Conservation (phyloP, 2,797 vertebrate genomes). For the Zalophus californianus region DNA sequence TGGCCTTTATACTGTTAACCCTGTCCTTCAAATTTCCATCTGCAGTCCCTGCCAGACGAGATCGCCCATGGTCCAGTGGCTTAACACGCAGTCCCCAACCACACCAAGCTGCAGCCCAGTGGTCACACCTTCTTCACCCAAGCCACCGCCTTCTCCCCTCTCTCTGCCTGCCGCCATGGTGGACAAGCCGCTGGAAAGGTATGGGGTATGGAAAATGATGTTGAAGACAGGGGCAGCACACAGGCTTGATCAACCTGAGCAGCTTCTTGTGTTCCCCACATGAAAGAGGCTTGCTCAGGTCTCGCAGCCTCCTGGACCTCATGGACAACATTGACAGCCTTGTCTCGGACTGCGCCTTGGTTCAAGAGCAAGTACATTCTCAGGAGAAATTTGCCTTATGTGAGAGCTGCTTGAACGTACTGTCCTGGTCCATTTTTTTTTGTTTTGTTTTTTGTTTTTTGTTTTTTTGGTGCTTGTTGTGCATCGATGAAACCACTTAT, state of each 20-base stretch:
- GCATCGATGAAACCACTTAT: not conserved
- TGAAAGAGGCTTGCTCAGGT: no score
- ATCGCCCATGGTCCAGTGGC: constrained; percentile 89
- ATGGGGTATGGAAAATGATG: not conserved
- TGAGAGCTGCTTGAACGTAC: not conserved
- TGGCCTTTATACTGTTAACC: constrained; percentile 48
- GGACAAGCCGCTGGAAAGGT: constrained; percentile 92
- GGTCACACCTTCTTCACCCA: constrained; percentile 63
- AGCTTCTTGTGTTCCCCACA: rapidly evolving
- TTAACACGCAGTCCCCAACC: constrained; percentile 83
- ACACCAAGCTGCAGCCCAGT: constrained; percentile 59
- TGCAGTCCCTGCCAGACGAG: constrained; percentile 86
- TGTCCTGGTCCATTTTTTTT: not conserved
- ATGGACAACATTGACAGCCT: not conserved
- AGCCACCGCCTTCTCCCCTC: constrained; percentile 65
- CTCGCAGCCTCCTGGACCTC: not conserved
- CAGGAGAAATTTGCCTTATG: not conserved
- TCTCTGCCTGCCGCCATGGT: constrained; percentile 63
- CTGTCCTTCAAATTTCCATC: not conserved
- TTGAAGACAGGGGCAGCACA: rapidly evolving
- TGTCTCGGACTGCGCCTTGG: not conserved
- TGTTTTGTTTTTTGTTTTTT: not conserved
- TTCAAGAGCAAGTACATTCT: not conserved
- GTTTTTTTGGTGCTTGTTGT: not conserved
- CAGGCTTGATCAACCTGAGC: not conserved